Evolutionary conservation across 2,113 vertebrate species (phyloP), one percentile per base, ranked within the genome.

Genomic region (Platysternon megacephalum): DNA sequence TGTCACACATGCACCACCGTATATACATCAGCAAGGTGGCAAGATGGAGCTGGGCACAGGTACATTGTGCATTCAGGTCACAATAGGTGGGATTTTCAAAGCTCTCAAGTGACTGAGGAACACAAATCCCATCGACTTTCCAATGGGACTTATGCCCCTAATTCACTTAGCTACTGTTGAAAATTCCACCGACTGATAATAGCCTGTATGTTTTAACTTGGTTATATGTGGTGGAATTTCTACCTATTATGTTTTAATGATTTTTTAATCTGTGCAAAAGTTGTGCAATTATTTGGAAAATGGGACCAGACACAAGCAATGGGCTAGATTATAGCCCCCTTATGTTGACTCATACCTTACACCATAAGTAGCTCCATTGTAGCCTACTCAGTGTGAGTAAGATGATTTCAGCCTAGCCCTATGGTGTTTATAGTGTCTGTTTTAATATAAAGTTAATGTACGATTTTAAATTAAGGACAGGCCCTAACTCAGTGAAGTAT

Each of bases 1-100:
- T 0, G 0, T 2, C 0, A 5, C 0, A 6, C 52, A 1, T 3
- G 0, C 0, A 0, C 52, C 8, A 3, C 32, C 6, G 29, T 5
- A 14, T 35, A n/a, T 0, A 0, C 19, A 11, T 8, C 61, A 68
- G 14, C 14, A 68, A n/a, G 32, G 61, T 72, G n/a, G 19, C n/a
- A 21, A 39, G 65, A 72, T 72, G 65, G n/a, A n/a, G 65, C n/a
- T 21, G 65, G 17, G 17, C 1, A 19, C 35, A 72, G 8, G 19
- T 72, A 39, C n/a, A 22, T 39, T 39, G 42, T 78, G 24, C 42
- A 14, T 28, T 46, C 42, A 78, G n/a, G 74, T 29, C 42, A 29
- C 24, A 46, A 14, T 13, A 24, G 26, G 42, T 28, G 42, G 42
- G 22, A 22, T 90, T 61, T 58, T 76, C 35, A 84, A 16, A n/a